phyloP scores from a whole-genome alignment of 1,140 invertebrate species.

The Drosophila quadrilineata region DNA sequence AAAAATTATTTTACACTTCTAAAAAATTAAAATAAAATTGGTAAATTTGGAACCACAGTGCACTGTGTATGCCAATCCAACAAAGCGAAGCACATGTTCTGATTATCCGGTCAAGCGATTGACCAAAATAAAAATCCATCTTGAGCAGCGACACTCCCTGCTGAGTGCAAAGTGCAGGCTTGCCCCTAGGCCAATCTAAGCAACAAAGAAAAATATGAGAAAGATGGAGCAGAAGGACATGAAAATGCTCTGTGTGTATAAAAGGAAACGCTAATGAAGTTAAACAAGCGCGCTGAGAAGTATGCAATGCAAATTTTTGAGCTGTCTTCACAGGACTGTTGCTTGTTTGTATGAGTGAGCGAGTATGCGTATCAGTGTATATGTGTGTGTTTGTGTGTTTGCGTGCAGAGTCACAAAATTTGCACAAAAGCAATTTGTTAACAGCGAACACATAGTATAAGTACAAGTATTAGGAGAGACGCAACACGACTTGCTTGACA shows the following conservation, averaged over 20 bases:
- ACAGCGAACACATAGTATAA: slow-evolving; percentile 18
- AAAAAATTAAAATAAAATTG: too few relatives aligned
- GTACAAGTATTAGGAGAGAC: slow-evolving; percentile 3
- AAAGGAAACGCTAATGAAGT: slow-evolving; percentile 58
- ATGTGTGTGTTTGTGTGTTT: slow-evolving; percentile 5
- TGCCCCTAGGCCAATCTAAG: slow-evolving; percentile 24
- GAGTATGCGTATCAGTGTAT: slow-evolving; percentile 2
- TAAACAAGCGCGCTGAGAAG: slow-evolving; percentile 27
- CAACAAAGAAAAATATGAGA: too few relatives aligned
- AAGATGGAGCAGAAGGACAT: too few relatives aligned
- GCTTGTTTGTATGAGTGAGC: neutral
- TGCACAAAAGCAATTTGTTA: slow-evolving; percentile 77
- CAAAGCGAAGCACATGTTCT: slow-evolving; percentile 37
- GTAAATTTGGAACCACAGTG: neutral
- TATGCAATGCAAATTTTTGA: slow-evolving; percentile 40
- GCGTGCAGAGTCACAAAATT: slow-evolving; percentile 60
- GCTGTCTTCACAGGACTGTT: neutral
- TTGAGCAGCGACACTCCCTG: neutral
- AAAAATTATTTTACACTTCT: too few relatives aligned
- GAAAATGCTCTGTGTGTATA: too few relatives aligned
- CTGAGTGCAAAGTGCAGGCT: slow-evolving; percentile 5
- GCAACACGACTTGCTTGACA: slow-evolving; percentile 48
- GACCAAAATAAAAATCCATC: slow-evolving; percentile 25
- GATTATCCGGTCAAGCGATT: slow-evolving; percentile 65
- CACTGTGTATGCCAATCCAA: slow-evolving; percentile 20